Evolutionary conservation across 2,113 vertebrate species (phyloP), one percentile per base, ranked within the genome.

Genomic region (Rutilus rutilus): DNA sequence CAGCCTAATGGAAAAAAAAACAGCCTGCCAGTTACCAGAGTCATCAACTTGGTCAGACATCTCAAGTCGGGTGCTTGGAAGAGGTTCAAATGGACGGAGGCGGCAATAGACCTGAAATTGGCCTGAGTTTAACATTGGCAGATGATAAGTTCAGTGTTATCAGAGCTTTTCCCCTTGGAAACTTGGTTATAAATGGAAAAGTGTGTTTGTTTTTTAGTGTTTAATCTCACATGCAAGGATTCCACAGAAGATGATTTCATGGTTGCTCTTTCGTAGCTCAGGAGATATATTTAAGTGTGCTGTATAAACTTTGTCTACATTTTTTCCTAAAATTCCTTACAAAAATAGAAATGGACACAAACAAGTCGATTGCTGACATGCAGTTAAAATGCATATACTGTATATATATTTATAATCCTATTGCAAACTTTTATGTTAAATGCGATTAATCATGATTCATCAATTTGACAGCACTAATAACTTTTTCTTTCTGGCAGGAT

Each of bases 1-100:
- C 64, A 85, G 85, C 90, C 79, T 83, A 87, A 88, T 90, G 81
- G 87, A 88, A 79, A 81, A 89, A 89, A 73, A 6, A 73, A 86
- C 45, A n/a, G 23, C 19, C 83, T 82, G 75, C 85, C 89, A 76
- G 76, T 84, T 76, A 62, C 65, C 47, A 65, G 54, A 78, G 74
- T 81, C 88, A 88, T 81, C 84, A 86, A 54, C 73, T 42, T 42
- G 42, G 42, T 76, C 33, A 74, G 27, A 57, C 73, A 60, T 83
- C n/a, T 42, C 45, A 81, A 57, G 87, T 30, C 36, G n/a, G 30
- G 75, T 27, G 10, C 81, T 81, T 87, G 57, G 86, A 89, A 75
- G 77, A 64, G 62, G 25, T 57, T 82, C 82, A 84, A 59, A 84
- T 75, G 36, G 30, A 83, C 25, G 17, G 9, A 19, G 59, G n/a